A percentile compares a stretch with the other conserved stretches of the same genome.
Evolutionary conservation across 37 sponge, comb jelly and placozoan genomes (phyloP).

Genomic region (Geodia barretti): DNA sequence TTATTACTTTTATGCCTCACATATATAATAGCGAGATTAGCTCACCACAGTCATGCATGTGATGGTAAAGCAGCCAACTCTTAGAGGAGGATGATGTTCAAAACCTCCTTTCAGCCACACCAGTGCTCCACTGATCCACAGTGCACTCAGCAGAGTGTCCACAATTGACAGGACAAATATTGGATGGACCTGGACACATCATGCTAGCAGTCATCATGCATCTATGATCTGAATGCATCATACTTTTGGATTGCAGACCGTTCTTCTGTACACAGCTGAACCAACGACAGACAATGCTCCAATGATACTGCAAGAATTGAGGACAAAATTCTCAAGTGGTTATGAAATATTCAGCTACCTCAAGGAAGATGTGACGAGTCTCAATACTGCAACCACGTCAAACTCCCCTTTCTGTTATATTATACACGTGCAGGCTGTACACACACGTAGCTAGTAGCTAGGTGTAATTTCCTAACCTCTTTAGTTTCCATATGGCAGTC

Average conservation of each 20-base stretch:
- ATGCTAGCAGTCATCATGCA: neutral
- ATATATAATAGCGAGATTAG: neutral
- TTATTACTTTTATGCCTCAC: too few relatives aligned
- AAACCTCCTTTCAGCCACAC: slow-evolving; percentile 27
- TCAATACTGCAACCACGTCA: too few relatives aligned
- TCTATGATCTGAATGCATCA: too few relatives aligned
- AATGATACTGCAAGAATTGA: slow-evolving; percentile 3
- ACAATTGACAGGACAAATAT: slow-evolving; percentile 50
- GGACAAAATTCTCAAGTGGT: too few relatives aligned
- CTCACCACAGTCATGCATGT: slow-evolving; percentile 40
- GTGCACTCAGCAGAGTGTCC: slow-evolving; percentile 21
- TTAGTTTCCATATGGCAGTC: too few relatives aligned
- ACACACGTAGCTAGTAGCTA: too few relatives aligned
- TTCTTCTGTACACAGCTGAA: neutral
- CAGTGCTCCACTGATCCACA: slow-evolving; percentile 23
- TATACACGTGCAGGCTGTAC: too few relatives aligned
- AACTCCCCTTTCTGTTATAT: too few relatives aligned
- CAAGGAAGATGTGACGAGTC: too few relatives aligned
- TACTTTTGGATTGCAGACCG: slow-evolving; percentile 18
- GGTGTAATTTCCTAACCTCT: too few relatives aligned
- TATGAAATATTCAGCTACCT: too few relatives aligned
- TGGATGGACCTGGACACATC: slow-evolving; percentile 26
- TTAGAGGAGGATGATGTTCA: neutral
- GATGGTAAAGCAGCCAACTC: slow-evolving; percentile 12
- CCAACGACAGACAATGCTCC: slow-evolving; percentile 26